Percentiles rank a stretch among this genome's conserved stretches.
phyloP scores from a whole-genome alignment of 1,140 invertebrate genomes.

The Macrotrachela quadricornifera region DNA sequence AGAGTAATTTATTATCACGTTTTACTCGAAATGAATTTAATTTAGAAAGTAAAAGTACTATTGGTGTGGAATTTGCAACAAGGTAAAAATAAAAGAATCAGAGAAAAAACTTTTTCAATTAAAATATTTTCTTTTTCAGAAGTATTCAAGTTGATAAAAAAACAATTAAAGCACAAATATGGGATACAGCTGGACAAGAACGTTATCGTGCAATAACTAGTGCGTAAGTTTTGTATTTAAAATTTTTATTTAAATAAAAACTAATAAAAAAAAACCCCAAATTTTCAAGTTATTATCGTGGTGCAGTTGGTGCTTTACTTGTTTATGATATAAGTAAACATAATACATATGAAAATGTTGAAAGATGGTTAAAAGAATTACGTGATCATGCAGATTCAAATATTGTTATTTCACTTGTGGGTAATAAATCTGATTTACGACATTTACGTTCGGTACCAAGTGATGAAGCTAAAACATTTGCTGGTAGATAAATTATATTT shows the following conservation, averaged over 20 bases:
- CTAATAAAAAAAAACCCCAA: too few species aligned
- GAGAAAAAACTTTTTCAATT: background rate
- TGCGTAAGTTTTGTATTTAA: constrained; percentile 42
- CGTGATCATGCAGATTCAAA: constrained; percentile 30
- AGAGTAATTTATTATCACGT: constrained; percentile 91
- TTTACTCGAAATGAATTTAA: constrained; percentile 99
- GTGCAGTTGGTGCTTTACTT: constrained; percentile 76
- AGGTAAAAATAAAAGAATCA: constrained; percentile 13
- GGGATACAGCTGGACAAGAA: constrained; percentile 92
- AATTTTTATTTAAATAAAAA: constrained; percentile 18
- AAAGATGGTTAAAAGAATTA: constrained; percentile 60
- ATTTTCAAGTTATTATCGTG: constrained; percentile 56
- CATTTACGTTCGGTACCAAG: constrained; percentile 93
- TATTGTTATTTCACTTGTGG: constrained; percentile 33
- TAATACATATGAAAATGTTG: constrained; percentile 96
- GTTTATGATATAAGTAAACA: constrained; percentile 99
- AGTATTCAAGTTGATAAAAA: constrained; percentile 29
- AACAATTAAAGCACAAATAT: constrained; percentile 63
- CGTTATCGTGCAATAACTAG: constrained; percentile 88
- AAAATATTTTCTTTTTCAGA: constrained; percentile 14
- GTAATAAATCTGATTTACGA: constrained; percentile 94
- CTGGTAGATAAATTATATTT: constrained; percentile 32
- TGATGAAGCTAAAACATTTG: constrained; percentile 90
- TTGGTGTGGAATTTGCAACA: constrained; percentile 98
- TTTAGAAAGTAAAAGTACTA: constrained; percentile 97